Percentiles rank a stretch among this genome's conserved stretches.
Evolutionary conservation across 2,797 vertebrate species (phyloP).

Genomic region (Aotus griseimembra): DNA sequence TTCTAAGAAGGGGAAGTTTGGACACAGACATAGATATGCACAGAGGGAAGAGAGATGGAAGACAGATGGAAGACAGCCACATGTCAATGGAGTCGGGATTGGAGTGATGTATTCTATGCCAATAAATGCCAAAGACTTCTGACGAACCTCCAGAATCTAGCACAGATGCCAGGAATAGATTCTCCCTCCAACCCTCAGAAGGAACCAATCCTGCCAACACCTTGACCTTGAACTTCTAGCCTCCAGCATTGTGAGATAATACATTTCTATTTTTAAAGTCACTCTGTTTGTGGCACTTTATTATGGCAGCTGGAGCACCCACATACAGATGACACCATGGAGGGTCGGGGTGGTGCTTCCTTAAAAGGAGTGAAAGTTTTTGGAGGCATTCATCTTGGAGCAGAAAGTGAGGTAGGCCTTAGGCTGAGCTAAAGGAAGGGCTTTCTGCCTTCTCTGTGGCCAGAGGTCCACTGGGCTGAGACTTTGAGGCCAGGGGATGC

Average conservation of each 20-base stretch:
- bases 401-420: not conserved
- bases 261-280: not conserved
- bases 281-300: not conserved
- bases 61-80: not conserved
- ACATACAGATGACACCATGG: rapidly evolving
- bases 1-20: not conserved
- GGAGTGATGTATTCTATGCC: not conserved
- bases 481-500: not conserved
- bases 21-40: not conserved
- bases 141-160: not conserved
- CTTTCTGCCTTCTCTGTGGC: not conserved
- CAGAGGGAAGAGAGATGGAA: not conserved
- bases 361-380: not conserved
- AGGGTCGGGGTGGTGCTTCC: rapidly evolving
- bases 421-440: not conserved
- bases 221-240: not conserved
- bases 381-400: not conserved
- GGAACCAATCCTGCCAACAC: not conserved
- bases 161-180: not conserved
- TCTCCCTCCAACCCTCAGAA: not conserved
- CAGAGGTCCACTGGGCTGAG: not conserved
- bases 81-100: not conserved
- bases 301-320: not conserved
- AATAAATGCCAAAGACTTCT: not conserved
- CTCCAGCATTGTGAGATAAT: not conserved